Conservation (phyloP, 2,888 invertebrate genomes). For the Acrocyrtus sp. region DNA sequence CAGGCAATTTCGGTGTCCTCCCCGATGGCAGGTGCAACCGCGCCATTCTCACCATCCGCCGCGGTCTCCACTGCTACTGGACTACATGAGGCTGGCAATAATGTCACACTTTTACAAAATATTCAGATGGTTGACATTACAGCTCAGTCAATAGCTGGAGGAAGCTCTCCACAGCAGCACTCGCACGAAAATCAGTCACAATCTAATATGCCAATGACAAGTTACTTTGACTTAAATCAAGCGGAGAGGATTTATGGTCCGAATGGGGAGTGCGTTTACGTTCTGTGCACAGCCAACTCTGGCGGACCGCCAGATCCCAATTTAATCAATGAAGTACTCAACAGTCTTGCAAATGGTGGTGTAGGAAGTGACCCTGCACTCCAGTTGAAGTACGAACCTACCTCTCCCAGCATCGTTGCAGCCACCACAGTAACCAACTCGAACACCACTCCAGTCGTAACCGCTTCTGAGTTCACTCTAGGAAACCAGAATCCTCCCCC, state of each 20-base stretch:
- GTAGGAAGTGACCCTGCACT: not conserved
- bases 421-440: constrained; percentile 19
- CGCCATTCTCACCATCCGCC: constrained; percentile 8
- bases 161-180: no score
- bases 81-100: constrained; percentile 31
- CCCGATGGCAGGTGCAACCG: no score
- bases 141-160: not conserved
- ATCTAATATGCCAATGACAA: constrained; percentile 22
- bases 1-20: constrained; percentile 8
- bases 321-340: constrained; percentile 35
- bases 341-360: constrained; percentile 6
- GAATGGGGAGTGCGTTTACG: constrained; percentile 57
- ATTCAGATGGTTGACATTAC: constrained; percentile 54
- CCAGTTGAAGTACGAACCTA: not conserved
- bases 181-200: not conserved
- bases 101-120: constrained; percentile 50
- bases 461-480: constrained; percentile 7
- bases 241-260: constrained; percentile 48
- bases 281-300: constrained; percentile 38
- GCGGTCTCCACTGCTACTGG: constrained; percentile 24
- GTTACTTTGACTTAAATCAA: constrained; percentile 49
- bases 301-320: constrained; percentile 28
- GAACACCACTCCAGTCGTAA: constrained; percentile 14
- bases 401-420: not conserved
- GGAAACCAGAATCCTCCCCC: no score